Base-by-base conservation (phyloP, 2,797 vertebrate genomes). In the Vipera ursinii region DNA sequence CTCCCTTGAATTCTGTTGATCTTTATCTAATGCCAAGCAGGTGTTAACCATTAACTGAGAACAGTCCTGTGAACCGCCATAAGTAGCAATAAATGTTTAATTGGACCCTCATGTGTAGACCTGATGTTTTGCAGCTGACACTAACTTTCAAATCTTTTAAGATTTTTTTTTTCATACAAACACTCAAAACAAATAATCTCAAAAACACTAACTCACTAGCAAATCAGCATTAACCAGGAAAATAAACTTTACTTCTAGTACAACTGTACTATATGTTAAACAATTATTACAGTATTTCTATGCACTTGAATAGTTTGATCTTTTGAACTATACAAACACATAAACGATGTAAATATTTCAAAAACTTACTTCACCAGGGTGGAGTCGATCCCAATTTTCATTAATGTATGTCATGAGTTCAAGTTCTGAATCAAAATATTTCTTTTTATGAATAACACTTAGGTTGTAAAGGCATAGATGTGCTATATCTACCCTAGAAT, bases 381-480 rank as follows among this genome's bases (percentile, higher is more conserved):
- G 99, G 94, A 99, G 97, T 96, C 98, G 98, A 95, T 99, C 98
- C 99, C 99, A 99, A 98, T 99, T 99, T 95, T 99, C 98, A 95
- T 99, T 99, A 97, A 99, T 99, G 94, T 99, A 99, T 93, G 98
- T 97, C 98, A 99, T 99, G 94, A 99, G 98, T 96, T 99, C 98
- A 97, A 99, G 98, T 97, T 99, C 99, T 1, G 98, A 99, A 97
- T 99, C 99, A 97, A 99, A 99, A 94, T 99, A 99, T 97, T 99
- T 99, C 98, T 99, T 99, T 98, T 99, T 99, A 97, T 99, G 98
- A 98, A 99, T 99, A 97, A 99, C 98, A 97, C 98, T 99, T 97
- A 99, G 97, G 97, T 99, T 99, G 97, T 99, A 99, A 97, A 99
- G 98, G 97, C 99, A 99, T 97, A 99, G 97, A 97, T 99, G 99